These are phyloP conservation scores for Nomada flava DNA, from an alignment of 2,888 invertebrate genomes.

Conservation along the genomic window DNA sequence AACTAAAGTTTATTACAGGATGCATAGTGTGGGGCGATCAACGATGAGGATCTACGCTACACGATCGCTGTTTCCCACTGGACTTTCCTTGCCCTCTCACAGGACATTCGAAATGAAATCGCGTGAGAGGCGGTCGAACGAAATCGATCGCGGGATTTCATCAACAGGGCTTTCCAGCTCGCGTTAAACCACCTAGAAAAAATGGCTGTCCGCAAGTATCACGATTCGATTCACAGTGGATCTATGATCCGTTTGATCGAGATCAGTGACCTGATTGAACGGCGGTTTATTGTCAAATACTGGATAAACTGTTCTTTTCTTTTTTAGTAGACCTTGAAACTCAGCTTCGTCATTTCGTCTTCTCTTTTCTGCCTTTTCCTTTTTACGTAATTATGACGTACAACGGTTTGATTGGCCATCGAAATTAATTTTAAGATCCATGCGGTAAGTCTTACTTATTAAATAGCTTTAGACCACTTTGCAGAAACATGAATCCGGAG, in stretches of 20 bases:
- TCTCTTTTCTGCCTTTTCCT: too few species aligned
- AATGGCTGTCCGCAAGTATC: constrained; percentile 39
- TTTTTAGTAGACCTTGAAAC: neutral
- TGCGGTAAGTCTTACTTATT: too few species aligned
- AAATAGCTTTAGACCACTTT: too few species aligned
- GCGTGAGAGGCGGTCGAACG: neutral
- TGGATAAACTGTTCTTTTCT: too few species aligned
- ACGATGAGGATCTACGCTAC: neutral
- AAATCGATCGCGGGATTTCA: constrained; percentile 49
- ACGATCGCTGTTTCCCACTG: neutral
- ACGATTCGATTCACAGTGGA: constrained; percentile 36
- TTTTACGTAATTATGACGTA: too few species aligned
- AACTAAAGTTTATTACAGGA: too few species aligned
- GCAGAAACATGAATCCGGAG: too few species aligned
- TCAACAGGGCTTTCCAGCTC: constrained; percentile 30
- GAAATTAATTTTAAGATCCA: too few species aligned
- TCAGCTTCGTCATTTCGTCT: neutral
- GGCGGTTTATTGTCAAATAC: constrained; percentile 19
- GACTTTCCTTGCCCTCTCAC: neutral
- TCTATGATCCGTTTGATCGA: constrained; percentile 37
- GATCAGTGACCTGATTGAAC: constrained; percentile 24
- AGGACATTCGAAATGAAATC: constrained; percentile 26
- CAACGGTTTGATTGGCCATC: too few species aligned
- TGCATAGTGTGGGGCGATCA: neutral
- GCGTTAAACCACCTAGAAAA: constrained; percentile 30